These are phyloP conservation scores for Antigone vipio DNA, from an alignment of 2,113 vertebrate genomes.

Conservation along the genomic window DNA sequence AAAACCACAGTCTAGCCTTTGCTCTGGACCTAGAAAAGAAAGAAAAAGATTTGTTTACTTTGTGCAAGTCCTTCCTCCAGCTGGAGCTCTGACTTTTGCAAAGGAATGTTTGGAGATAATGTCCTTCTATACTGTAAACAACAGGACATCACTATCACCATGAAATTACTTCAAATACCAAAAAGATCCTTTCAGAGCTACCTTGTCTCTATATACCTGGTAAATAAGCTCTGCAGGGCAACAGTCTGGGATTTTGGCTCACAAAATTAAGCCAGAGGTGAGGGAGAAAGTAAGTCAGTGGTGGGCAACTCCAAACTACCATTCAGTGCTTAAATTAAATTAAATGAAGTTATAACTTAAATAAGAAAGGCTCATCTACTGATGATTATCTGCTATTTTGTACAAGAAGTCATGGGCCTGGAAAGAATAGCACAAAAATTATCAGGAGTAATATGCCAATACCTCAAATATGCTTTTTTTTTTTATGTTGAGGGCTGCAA, in stretches of 20 bases:
- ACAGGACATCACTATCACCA: neutral
- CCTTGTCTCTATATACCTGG: neutral
- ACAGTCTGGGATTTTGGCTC: fast-evolving
- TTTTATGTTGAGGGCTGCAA: neutral
- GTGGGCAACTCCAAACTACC: neutral
- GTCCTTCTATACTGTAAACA: neutral
- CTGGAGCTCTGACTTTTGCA: neutral
- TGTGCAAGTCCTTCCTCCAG: neutral
- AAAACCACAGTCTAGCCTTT: neutral
- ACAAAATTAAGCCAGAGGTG: neutral
- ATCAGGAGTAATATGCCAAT: neutral
- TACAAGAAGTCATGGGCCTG: neutral
- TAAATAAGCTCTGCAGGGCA: neutral
- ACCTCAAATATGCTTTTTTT: neutral
- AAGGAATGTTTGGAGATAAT: neutral
- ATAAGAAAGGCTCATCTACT: neutral
- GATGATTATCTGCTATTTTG: neutral
- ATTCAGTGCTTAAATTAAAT: neutral
- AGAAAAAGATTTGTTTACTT: neutral
- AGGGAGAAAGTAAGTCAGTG: neutral
- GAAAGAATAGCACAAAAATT: neutral
- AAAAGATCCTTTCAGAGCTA: neutral
- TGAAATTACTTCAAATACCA: neutral
- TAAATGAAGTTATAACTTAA: neutral
- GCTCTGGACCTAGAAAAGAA: neutral